Percentiles rank a stretch among this genome's conserved stretches.
Evolutionary conservation across 1,140 invertebrate species (phyloP).

Genomic region (Catajapyx aquilonaris): DNA sequence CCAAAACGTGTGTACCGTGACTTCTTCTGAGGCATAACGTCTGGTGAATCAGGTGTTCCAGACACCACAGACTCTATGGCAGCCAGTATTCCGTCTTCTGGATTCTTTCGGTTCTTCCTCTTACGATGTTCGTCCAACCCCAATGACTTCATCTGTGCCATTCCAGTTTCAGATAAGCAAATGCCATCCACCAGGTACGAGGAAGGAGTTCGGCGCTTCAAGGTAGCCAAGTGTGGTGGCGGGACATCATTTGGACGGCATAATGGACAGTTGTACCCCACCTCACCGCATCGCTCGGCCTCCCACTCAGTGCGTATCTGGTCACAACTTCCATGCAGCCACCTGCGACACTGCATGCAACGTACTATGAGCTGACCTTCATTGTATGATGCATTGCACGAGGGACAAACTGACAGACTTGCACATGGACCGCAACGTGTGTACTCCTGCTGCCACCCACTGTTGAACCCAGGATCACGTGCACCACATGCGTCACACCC

Average conservation of each 20-base stretch:
- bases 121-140: constrained; percentile 20
- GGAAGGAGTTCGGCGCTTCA: too few relatives aligned
- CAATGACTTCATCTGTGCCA: constrained; percentile 25
- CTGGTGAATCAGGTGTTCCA: too few relatives aligned
- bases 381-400: not conserved
- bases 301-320: constrained; percentile 35
- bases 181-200: constrained; percentile 31
- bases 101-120: constrained; percentile 14
- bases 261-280: constrained; percentile 33
- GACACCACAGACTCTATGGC: constrained; percentile 15
- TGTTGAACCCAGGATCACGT: not conserved
- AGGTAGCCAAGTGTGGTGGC: constrained; percentile 23
- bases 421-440: not conserved
- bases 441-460: not conserved
- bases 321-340: constrained; percentile 41
- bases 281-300: constrained; percentile 29
- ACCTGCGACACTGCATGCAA: constrained; percentile 19
- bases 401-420: not conserved
- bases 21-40: too few relatives aligned
- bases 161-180: constrained; percentile 27
- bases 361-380: not conserved
- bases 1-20: too few relatives aligned
- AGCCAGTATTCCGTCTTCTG: constrained; percentile 13
- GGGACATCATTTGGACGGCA: constrained; percentile 29
- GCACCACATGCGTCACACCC: not conserved